Evolutionary conservation across 64 coral and sea anemone species (phyloP).

Genomic region (Pachyseris speciosa): DNA sequence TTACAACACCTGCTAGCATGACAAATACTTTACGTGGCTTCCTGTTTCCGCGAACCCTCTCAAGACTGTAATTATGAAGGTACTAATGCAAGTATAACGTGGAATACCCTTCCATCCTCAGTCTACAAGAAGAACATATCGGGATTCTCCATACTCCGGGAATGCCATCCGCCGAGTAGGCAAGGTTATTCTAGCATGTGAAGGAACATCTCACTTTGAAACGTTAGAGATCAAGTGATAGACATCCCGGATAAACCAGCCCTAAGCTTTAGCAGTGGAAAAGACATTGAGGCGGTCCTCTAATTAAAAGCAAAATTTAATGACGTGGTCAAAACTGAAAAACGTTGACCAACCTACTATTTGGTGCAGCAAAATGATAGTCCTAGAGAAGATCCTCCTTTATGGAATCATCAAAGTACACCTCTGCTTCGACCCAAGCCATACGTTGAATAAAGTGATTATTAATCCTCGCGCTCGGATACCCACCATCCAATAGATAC

Average conservation of each 20-base stretch:
- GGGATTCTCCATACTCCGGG: not conserved
- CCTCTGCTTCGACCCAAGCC: slow-evolving; percentile 35
- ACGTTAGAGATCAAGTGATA: slow-evolving; percentile 15
- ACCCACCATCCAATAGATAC: not conserved
- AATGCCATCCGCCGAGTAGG: slow-evolving; percentile 29
- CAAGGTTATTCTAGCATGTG: slow-evolving; percentile 29
- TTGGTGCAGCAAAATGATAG: slow-evolving; percentile 43
- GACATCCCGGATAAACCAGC: slow-evolving; percentile 39
- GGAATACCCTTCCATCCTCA: slow-evolving; percentile 35
- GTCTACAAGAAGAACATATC: slow-evolving; percentile 39
- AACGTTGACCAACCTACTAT: slow-evolving; percentile 42
- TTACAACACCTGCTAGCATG: not conserved
- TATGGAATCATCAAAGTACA: slow-evolving; percentile 18
- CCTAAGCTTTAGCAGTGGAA: slow-evolving; percentile 16
- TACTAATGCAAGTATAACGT: slow-evolving; percentile 44
- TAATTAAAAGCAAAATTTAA: not conserved
- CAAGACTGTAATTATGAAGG: slow-evolving; percentile 21
- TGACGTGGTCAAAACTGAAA: slow-evolving; percentile 17
- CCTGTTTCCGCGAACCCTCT: not conserved
- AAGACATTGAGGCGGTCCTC: not conserved
- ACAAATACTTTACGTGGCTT: slow-evolving; percentile 56
- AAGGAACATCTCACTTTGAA: slow-evolving; percentile 37
- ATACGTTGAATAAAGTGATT: slow-evolving; percentile 23
- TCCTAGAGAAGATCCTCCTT: slow-evolving; percentile 10
- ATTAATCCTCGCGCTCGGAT: not conserved